Base-by-base conservation (phyloP, 2,113 vertebrate genomes). In the Dipodomys ordii region DNA sequence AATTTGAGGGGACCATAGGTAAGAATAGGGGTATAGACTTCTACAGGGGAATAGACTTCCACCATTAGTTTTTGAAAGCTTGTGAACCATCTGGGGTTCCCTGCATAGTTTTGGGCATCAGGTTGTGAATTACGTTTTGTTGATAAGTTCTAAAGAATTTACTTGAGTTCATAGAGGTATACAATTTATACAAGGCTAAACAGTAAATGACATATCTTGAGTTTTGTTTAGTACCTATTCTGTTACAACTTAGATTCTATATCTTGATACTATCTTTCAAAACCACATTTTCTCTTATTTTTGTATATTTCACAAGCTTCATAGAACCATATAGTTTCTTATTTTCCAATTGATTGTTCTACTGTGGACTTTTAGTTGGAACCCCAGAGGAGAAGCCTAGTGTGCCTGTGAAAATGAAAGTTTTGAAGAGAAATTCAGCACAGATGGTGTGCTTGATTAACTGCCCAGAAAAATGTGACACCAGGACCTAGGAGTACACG, bases 1-100 rank as follows among this genome's bases (percentile, higher is more conserved):
- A 91, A 96, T 88, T 97, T 97, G 96, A 97, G 92, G 83, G 96
- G 95, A 96, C 96, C 93, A 95, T 94, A 97, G 97, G 95, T 96
- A 94, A 96, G 91, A 93, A 94, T 83, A 27, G 10, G 79, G 88
- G 92, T 60, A n/a, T 96, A 96, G 68, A 95, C 19, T 13, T 95
- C 88, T 93, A 87, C 94, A 23, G 18, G 82, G 90, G 93, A 65
- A 30, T 96, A 96, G 73, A 95, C 16, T 10, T 95, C 88, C 92
- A 87, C 94, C 0, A 68, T 27, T 44, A 10, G 64, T 94, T 88
- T 88, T 97, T 94, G 93, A 97, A 97, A 97, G 69, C 49, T 25
- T 49, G 91, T 90, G 89, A 96, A 91, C 79, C 86, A 71, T 90
- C 87, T 97, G 88, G 27, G 44, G 9, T 81, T 86, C 35, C 9